A percentile compares a stretch with the other conserved stretches of the same genome.
Conservation (phyloP, 2,797 vertebrate genomes). For the Spondyliosoma cantharus region DNA sequence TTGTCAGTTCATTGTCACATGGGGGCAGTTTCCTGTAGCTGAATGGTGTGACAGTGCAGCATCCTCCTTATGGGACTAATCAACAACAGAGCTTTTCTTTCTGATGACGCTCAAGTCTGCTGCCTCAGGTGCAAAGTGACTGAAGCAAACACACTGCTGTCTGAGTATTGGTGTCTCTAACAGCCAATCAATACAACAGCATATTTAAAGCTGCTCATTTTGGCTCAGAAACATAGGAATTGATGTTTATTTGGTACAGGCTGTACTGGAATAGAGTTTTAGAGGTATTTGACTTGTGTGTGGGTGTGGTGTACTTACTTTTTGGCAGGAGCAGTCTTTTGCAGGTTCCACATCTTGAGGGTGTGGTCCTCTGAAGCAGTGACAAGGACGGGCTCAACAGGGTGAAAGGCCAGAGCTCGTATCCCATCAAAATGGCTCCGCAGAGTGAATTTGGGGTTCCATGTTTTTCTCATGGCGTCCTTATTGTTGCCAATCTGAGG, state of each 20-base stretch:
- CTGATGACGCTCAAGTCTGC: constrained; percentile 12
- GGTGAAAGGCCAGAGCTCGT: constrained; percentile 95
- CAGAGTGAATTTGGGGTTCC: constrained; percentile 99
- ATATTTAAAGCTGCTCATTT: background rate
- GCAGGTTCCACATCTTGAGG: constrained; percentile 99
- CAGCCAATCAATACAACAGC: background rate
- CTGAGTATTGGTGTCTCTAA: background rate
- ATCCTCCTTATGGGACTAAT: constrained; percentile 7
- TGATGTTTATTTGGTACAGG: background rate
- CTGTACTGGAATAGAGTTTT: background rate
- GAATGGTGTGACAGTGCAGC: constrained; percentile 13
- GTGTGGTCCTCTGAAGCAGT: constrained; percentile 99
- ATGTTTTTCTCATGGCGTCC: constrained; percentile 97
- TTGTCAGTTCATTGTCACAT: constrained; percentile 41
- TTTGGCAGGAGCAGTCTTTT: constrained; percentile 98
- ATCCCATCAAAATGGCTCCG: constrained; percentile 98
- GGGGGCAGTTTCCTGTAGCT: constrained; percentile 34
- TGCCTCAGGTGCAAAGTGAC: background rate
- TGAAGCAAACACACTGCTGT: constrained; percentile 1
- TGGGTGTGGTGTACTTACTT: constrained; percentile 86
- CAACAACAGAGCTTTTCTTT: constrained; percentile 18
- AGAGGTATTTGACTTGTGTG: background rate
- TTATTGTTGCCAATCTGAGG: constrained; percentile 96
- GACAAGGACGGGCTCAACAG: constrained; percentile 94
- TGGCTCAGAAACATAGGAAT: background rate